Evolutionary conservation across 2,888 invertebrate genomes (phyloP), one percentile per base, ranked within the genome.

Genomic region (Dioctria rufipes): DNA sequence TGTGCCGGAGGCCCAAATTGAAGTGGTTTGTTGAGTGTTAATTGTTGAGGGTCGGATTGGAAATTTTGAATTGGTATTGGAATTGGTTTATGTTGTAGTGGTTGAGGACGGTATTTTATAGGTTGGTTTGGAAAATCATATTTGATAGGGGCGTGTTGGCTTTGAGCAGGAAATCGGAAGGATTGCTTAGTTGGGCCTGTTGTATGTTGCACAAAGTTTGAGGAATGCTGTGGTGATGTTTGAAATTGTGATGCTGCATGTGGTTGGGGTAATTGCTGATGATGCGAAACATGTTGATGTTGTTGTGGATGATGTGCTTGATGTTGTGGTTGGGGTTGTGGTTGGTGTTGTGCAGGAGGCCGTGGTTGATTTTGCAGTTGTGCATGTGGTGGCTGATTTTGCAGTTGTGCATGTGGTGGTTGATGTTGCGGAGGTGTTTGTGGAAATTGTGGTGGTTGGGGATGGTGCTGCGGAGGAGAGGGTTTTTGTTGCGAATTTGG

Each of bases 31-130:
- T 87, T 84, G 40, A 90, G 89, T n/a, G 88, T 88, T 66, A 89
- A 86, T 42, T 91, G 91, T 61, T 89, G 89, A 0, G 83, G 84
- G 61, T 87, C 87, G 11, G 83, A 82, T 63, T 83, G 85, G 25
- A 90, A 89, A 82, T 88, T 89, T 25, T 85, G 85, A 11, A 84
- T 75, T 63, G 88, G 86, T 51, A 89, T 85, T 81, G 88, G 89
- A 82, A 90, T 89, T 80, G 90, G 89, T 77, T 83, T 83, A 80
- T 91, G 90, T 43, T 90, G 88, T 81, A 86, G 90, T 86, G 90
- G 89, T 81, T 90, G 89, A 69, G 88, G 88, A 11, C 86, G 85
- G 11, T 86, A 82, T 54, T 84, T 87, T 60, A 88, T 84, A 83
- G 88, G 83, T 66, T 82, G 80, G 40, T 82, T 81, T 11, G 80